phyloP scores from a whole-genome alignment of 2,888 invertebrate genomes.

The Orchesellides sinensis region DNA sequence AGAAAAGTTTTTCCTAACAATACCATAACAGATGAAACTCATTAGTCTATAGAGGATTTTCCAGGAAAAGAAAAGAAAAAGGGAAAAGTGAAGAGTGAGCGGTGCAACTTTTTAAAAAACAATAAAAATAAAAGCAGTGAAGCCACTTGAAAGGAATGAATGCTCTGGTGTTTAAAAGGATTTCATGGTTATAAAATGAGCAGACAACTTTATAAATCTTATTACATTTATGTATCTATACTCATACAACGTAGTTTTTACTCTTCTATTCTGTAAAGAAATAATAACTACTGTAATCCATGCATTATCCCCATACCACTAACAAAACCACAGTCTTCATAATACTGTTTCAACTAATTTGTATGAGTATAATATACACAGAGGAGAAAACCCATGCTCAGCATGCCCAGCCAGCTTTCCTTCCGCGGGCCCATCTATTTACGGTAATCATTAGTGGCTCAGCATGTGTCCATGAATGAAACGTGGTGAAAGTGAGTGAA shows the following conservation, averaged over 20 bases:
- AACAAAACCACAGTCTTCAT: not conserved
- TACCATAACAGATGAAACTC: conserved; percentile 63
- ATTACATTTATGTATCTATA: not conserved
- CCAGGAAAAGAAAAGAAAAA: conserved; percentile 13
- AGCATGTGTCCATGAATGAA: conserved; percentile 67
- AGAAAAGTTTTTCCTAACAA: too few species aligned
- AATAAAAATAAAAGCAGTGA: conserved; percentile 46
- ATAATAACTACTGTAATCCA: too few species aligned
- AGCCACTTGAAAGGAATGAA: conserved; percentile 38
- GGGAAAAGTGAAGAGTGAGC: conserved; percentile 19
- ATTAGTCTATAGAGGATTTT: conserved; percentile 45
- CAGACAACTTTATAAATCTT: not conserved
- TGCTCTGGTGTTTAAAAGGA: not conserved
- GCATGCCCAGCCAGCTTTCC: conserved; percentile 67
- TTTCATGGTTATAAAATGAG: not conserved
- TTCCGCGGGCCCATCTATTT: conserved; percentile 66
- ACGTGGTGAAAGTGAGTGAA: conserved; percentile 60
- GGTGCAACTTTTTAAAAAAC: conserved; percentile 44
- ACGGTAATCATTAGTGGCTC: conserved; percentile 69
- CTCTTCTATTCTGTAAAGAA: not conserved
- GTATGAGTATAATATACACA: conserved; percentile 29
- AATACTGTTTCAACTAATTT: conserved; percentile 61
- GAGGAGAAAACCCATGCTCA: conserved; percentile 45
- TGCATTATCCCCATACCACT: too few species aligned
- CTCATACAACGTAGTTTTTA: not conserved